Base-by-base conservation (phyloP, 2,888 invertebrate genomes). In the Brenthis hecate region DNA sequence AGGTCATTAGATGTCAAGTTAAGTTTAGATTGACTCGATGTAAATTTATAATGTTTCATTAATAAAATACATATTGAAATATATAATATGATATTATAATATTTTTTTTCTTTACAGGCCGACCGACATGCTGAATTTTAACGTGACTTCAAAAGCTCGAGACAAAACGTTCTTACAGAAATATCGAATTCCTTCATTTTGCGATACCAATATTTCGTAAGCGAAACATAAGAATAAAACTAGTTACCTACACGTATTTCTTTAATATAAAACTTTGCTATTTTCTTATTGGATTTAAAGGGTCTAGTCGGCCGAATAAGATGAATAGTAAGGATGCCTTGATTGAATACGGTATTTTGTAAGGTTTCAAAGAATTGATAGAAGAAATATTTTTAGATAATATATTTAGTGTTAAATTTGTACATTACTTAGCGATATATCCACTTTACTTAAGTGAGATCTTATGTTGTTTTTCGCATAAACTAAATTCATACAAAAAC, bases 1-100 rank as follows among this genome's bases (percentile, higher is more conserved):
- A 73, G 58, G 53, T 66, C 65, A 43, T 23, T 53, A 56, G 65
- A 58, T 48, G 60, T 58, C 51, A 47, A 13, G 66, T 51, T 54
- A 58, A 58, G 14, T 58, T 66, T 60, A 50, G n/a, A 50, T 50
- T 50, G 6, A 50, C 50, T 50, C 32, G 1, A 48, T 13, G n/a
- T 28, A 60, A n/a, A 48, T 48, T 28, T 28, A 60, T 50, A 48
- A 58, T 58, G 16, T 48, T 23, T 47, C 3, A 47, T 58, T 58
- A 43, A 43, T 43, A 8, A 43, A 43, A 43, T 23, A 47, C 11
- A 3, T 57, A 13, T 16, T 13, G 0, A 43, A 43, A 13, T 13
- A 57, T 11, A 6, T 58, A 11, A 14, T 6, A 23, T 3, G 13
- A 19, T 36, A 28, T 28, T 28, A 28, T 28, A 28, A 28, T 28